Percentiles rank a stretch among this genome's conserved stretches.
These are phyloP conservation scores for Lutjanus erythropterus DNA, from an alignment of 2,113 vertebrate genomes.

Conservation along the genomic window DNA sequence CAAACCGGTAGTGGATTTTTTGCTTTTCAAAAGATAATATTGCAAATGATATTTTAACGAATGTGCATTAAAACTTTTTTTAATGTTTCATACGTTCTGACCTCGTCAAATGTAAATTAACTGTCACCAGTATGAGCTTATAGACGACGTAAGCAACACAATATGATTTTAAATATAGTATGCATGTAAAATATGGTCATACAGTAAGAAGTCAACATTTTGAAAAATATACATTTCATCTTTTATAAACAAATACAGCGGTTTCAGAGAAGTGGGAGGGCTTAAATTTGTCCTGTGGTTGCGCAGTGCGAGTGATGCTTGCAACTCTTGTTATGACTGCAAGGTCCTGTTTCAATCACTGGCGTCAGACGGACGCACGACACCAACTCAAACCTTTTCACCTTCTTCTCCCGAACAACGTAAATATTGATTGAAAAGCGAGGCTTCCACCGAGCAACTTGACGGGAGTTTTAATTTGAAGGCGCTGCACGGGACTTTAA, in stretches of 20 bases:
- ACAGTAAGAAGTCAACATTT: background rate
- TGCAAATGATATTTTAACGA: background rate
- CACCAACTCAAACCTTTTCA: conserved; percentile 62
- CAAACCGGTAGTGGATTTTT: conserved; percentile 45
- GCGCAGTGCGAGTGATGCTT: conserved; percentile 73
- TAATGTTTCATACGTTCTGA: background rate
- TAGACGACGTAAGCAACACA: background rate
- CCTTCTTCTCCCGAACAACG: conserved; percentile 62
- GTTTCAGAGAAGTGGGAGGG: conserved; percentile 64
- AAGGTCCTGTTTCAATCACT: conserved; percentile 87
- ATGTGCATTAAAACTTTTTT: background rate
- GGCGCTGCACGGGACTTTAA: conserved; percentile 31
- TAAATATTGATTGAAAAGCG: conserved; percentile 48
- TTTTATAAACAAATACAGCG: conserved; percentile 11
- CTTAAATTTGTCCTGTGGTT: conserved; percentile 46
- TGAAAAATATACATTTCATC: background rate
- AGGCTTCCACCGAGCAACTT: background rate
- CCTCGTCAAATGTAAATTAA: background rate
- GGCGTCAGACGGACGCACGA: conserved; percentile 86
- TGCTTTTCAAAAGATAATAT: conserved; percentile 36
- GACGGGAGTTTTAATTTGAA: conserved; percentile 53
- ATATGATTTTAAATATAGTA: conserved; percentile 6
- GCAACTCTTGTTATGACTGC: conserved; percentile 81
- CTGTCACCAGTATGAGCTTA: background rate
- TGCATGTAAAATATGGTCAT: background rate